Evolutionary conservation across 2,888 invertebrate genomes (phyloP), one percentile per base, ranked within the genome.

Genomic region (Latrodectus elegans): DNA sequence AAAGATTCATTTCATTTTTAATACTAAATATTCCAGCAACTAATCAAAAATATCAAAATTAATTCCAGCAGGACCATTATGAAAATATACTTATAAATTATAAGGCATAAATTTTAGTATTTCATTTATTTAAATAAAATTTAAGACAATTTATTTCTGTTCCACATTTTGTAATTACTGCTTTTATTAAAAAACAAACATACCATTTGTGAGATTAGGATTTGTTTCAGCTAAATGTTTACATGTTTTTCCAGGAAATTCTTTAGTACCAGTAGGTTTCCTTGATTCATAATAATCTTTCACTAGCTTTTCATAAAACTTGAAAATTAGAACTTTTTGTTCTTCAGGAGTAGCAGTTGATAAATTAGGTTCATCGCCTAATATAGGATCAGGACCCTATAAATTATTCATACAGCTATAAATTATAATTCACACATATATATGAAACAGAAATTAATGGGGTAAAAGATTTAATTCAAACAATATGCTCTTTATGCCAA

Each of bases 181-280:
- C 38, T 38, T 38, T 38, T 38, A 38, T 38, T 38, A 38, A 38
- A 38, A 38, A 38, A 38, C 38, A 38, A 38, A 15, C 51, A 26
- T 92, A 96, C 96, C 96, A 90, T 95, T 95, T 88, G 94, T 93
- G 89, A 95, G 94, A 49, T 95, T 94, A 0, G 97, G 97, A 92
- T 97, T 95, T 74, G 96, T 95, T 64, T 94, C 94, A 90, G 95
- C 95, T 76, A 98, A 94, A 91, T 97, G 97, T 53, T 95, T 94
- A 91, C 98, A 98, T 9, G 97, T 97, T 92, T 95, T 96, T 0
- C 96, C 97, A 0, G 98, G 97, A 0, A 95, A 94, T 38, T 94
- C 94, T 91, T 96, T 95, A 75, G 95, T 94, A 0, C 98, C 98
- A 88, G 95, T 95, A 0, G 97, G 97, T 91, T 95, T 95, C 60